Evolutionary conservation across 1,140 invertebrate species (phyloP), one percentile per base, ranked within the genome.

Genomic region (Helicoverpa armigera): DNA sequence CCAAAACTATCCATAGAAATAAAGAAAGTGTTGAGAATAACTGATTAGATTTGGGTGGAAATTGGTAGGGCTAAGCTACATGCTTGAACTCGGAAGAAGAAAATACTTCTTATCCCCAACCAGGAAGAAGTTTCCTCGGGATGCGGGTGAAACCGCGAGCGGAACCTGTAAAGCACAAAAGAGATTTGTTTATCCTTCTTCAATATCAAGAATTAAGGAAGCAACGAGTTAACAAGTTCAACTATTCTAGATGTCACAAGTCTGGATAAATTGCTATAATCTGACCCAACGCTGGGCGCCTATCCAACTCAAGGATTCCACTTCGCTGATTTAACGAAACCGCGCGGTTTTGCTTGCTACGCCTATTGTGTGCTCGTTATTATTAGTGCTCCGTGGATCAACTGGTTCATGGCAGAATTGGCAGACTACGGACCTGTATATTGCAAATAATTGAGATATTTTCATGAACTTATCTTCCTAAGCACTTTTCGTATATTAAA

Each of bases 271-370:
- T 90, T 86, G 87, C 80, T 81, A 82, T 86, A 90, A 90, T 90
- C 89, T 86, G 83, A 80, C 83, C 81, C 79, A 31, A 88, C 73
- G 70, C 88, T 85, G 86, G 89, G 89, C 87, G 73, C 85, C 67
- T 86, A 88, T 89, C 88, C 90, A 89, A 90, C 82, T 89, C 83
- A 76, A 82, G 89, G 84, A 89, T 90, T 88, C 80, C 85, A 87
- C 86, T 88, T 78, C 85, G 88, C 83, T 88, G 90, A 89, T 88
- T 90, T 88, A 87, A 89, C 90, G 83, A 89, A 89, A 90, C 85
- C 81, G 82, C 80, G 83, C 83, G 72, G 86, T 86, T 85, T 83
- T 84, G 79, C 84, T 86, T 87, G 81, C 76, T 86, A 72, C 83
- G 82, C 79, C 87, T 86, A 86, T 89, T 87, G 84, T 85, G n/a